Evolutionary conservation across 2,797 vertebrate genomes (phyloP), one percentile per base, ranked within the genome.

Genomic region (Paramormyrops hopkinsi): DNA sequence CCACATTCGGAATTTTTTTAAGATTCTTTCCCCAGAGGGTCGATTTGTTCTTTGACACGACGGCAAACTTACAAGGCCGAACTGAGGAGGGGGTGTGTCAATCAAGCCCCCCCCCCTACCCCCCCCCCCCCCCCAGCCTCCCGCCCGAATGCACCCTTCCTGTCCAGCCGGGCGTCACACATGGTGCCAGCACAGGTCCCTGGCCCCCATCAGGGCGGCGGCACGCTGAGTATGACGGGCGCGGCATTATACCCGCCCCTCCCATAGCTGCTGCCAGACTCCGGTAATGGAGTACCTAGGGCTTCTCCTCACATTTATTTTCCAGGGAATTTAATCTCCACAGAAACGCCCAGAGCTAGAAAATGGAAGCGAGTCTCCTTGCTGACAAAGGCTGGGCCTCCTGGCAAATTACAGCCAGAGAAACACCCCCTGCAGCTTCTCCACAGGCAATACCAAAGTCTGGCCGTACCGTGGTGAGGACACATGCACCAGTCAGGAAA

Each of bases 351-450:
- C 65, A 33, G 37, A 46, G 29, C 41, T 53, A 65, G 89, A 90
- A 90, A 88, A 87, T 90, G 50, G 88, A 73, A 86, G 46, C 0
- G 41, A 46, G 54, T 50, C 51, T 83, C 51, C 88, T 19, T 83
- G 89, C 87, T 83, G 65, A 88, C 89, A n/a, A 90, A 54, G n/a
- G 83, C 87, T 89, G 48, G 85, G 86, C 89, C 87, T 84, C 54
- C 73, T 37, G 88, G 82, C 44, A 89, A 54, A 90, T 89, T 65
- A 51, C 37, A 85, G 41, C 76, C 41, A 41, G 59, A 33, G 41
- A 87, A n/a, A 76, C 79, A 25, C 56, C 59, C 88, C 65, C 33
- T 17, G 62, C 87, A 88, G 65, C 50, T 56, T 89, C n/a, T 69
- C 86, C 54, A 51, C 59, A 59, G 84, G 48, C 73, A 33, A 65